These are phyloP conservation scores for Oxytorus armatus DNA, from an alignment of 2,888 invertebrate genomes.

Conservation along the genomic window DNA sequence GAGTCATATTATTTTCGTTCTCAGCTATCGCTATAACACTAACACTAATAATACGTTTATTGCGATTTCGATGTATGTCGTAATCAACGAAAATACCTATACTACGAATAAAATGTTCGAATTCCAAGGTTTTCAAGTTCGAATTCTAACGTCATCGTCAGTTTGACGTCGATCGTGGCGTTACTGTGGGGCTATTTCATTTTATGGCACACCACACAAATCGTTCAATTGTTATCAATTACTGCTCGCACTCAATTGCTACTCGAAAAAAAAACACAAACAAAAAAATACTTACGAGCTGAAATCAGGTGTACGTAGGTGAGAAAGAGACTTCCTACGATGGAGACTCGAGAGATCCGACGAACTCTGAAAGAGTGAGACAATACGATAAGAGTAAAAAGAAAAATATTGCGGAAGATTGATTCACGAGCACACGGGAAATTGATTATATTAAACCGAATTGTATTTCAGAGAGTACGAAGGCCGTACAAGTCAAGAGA, in stretches of 20 bases:
- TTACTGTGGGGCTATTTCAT: too few relatives aligned
- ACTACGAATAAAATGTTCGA: background rate
- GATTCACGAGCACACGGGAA: conserved; percentile 1
- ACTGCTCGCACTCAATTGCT: too few relatives aligned
- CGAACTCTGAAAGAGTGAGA: conserved; percentile 57
- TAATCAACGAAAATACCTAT: background rate
- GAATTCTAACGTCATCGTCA: too few relatives aligned
- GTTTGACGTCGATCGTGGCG: too few relatives aligned
- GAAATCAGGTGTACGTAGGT: conserved; percentile 47
- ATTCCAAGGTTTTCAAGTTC: too few relatives aligned
- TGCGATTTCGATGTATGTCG: background rate
- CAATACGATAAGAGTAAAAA: conserved; percentile 7
- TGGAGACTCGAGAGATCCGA: conserved; percentile 47
- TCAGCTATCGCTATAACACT: too few relatives aligned
- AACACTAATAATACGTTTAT: too few relatives aligned
- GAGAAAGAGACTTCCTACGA: conserved; percentile 52
- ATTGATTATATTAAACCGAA: background rate
- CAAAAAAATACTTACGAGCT: conserved; percentile 57
- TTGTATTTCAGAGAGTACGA: conserved; percentile 2
- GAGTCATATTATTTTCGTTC: too few relatives aligned
- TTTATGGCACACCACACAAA: background rate
- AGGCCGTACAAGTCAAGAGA: too few relatives aligned
- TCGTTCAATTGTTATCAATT: background rate
- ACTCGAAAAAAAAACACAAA: too few relatives aligned
- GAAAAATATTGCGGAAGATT: background rate